These are phyloP conservation scores for Periophthalmus magnuspinnatus DNA, from an alignment of 2,797 vertebrate genomes.

Conservation along the genomic window DNA sequence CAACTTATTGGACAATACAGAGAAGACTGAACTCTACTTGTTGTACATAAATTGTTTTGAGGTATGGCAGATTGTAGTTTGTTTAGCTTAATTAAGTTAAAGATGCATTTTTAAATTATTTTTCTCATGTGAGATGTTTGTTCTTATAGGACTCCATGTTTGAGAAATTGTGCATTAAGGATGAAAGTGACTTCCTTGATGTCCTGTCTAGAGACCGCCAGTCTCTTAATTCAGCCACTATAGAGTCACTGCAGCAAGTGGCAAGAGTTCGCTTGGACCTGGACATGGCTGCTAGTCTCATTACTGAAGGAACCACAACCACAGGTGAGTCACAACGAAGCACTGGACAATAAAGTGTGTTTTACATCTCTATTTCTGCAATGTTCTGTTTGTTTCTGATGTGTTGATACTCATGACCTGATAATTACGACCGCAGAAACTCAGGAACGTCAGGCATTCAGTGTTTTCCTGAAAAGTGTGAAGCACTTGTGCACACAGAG, in stretches of 20 bases:
- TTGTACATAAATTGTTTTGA: conserved; percentile 92
- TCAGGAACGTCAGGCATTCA: conserved; percentile 17
- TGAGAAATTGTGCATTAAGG: conserved; percentile 75
- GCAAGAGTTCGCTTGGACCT: conserved; percentile 85
- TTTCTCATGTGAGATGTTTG: neutral
- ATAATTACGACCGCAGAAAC: conserved; percentile 34
- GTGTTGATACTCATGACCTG: neutral
- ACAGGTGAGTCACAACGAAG: conserved; percentile 45
- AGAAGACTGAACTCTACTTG: conserved; percentile 88
- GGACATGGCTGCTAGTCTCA: conserved; percentile 76
- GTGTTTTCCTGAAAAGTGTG: conserved; percentile 68
- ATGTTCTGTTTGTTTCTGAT: neutral
- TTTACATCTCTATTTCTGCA: neutral
- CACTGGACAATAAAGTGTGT: too few species aligned
- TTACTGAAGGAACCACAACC: conserved; percentile 55
- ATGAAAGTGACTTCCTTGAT: conserved; percentile 77
- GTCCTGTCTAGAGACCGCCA: conserved; percentile 27
- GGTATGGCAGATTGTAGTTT: conserved; percentile 63
- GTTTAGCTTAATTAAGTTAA: neutral
- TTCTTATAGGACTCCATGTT: conserved; percentile 86
- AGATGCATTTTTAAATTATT: neutral
- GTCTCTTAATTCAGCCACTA: conserved; percentile 46
- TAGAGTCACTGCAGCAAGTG: conserved; percentile 85
- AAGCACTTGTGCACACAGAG: conserved; percentile 65
- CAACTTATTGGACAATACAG: conserved; percentile 74